Evolutionary conservation across 2,113 vertebrate species (phyloP).

Genomic region (Pelodiscus sinensis): DNA sequence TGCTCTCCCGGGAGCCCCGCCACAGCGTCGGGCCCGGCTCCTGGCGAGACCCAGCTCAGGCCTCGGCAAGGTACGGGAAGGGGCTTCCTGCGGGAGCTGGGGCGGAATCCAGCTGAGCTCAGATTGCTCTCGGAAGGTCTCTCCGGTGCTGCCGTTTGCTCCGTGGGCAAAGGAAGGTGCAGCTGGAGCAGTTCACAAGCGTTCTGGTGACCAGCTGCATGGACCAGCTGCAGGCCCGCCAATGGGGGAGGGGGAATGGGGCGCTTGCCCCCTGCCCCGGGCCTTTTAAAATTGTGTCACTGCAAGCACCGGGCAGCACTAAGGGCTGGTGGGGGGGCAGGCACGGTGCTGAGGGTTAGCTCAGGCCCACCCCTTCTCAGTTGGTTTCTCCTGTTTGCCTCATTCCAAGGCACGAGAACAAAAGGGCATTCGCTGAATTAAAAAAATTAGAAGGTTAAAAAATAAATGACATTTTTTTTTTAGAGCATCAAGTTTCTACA

Average conservation of each 20-base stretch:
- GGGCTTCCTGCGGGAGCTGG: not conserved
- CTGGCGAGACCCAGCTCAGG: not conserved
- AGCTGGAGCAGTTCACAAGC: not conserved
- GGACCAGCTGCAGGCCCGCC: too few species aligned
- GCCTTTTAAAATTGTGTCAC: too few species aligned
- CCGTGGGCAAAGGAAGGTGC: not conserved
- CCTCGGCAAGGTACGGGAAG: not conserved
- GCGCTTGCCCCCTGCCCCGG: too few species aligned
- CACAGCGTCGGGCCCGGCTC: too few species aligned
- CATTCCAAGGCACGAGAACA: not conserved
- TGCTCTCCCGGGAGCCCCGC: too few species aligned
- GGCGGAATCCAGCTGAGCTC: not conserved
- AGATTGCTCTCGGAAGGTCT: not conserved
- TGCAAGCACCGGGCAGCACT: too few species aligned
- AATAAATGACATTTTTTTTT: not conserved
- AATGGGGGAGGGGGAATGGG: too few species aligned
- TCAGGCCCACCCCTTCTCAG: too few species aligned
- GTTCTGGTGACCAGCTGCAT: too few species aligned
- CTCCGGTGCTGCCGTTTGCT: not conserved
- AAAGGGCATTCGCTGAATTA: not conserved
- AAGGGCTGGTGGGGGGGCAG: too few species aligned
- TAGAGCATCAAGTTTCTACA: not conserved
- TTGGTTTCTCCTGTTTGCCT: not conserved
- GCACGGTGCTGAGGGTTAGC: too few species aligned
- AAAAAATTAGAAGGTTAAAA: not conserved